These are phyloP conservation scores for Halichoeres trimaculatus DNA, from an alignment of 2,113 vertebrate species.

Conservation along the genomic window DNA sequence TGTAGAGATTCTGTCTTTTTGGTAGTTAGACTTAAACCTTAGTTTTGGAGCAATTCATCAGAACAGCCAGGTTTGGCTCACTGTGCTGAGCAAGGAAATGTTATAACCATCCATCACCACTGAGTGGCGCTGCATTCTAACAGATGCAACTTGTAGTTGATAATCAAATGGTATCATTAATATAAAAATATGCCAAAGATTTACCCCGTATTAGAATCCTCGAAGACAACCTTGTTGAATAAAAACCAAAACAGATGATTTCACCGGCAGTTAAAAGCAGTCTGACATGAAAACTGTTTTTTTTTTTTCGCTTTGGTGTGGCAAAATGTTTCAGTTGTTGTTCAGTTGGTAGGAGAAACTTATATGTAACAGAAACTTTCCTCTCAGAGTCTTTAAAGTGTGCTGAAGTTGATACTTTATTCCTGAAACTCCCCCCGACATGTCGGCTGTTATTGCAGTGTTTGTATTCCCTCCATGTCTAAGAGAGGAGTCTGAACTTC, in stretches of 20 bases:
- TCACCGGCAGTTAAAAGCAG: no score
- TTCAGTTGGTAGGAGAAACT: background rate
- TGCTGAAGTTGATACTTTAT: background rate
- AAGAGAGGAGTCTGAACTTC: slow-evolving; percentile 46
- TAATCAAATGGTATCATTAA: no score
- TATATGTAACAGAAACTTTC: slow-evolving; percentile 9
- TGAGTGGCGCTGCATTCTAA: slow-evolving; percentile 11
- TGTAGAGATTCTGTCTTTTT: background rate
- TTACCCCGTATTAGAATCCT: no score
- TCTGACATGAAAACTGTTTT: background rate
- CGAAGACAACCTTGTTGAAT: no score
- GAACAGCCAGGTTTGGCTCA: background rate
- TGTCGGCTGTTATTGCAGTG: slow-evolving; percentile 5
- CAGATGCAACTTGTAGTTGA: background rate
- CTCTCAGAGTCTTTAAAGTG: background rate
- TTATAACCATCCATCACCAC: slow-evolving; percentile 20
- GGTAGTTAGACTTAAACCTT: background rate
- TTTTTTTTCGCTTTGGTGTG: slow-evolving; percentile 6
- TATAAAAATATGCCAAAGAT: no score
- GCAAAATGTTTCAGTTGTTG: background rate
- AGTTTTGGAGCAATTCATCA: background rate
- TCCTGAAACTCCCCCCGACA: background rate
- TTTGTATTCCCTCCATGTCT: slow-evolving; percentile 47
- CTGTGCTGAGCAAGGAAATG: background rate
- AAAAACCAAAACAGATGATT: no score